Evolutionary conservation across 2,888 invertebrate genomes (phyloP).

Genomic region (Luperina testacea): DNA sequence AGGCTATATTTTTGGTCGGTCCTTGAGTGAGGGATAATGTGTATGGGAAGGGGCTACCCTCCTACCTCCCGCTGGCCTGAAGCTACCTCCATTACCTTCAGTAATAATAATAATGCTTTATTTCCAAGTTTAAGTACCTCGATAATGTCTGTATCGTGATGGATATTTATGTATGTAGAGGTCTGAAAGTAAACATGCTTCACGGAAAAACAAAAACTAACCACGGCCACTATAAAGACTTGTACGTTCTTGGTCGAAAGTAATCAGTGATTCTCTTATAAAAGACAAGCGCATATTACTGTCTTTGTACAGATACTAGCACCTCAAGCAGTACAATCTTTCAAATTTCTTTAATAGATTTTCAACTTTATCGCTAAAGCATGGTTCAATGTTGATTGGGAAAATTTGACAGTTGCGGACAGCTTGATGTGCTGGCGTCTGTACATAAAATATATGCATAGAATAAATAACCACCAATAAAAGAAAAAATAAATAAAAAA

Average conservation of each 20-base stretch:
- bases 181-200: neutral
- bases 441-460: neutral
- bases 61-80: neutral
- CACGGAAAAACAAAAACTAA: neutral
- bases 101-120: too few species aligned
- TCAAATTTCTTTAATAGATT: too few species aligned
- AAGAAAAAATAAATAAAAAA: neutral
- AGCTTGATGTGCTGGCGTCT: too few species aligned
- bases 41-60: neutral
- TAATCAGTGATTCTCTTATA: neutral
- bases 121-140: slow-evolving; percentile 5
- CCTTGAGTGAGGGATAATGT: slow-evolving; percentile 1
- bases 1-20: neutral
- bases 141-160: slow-evolving; percentile 25
- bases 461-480: neutral
- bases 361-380: too few species aligned
- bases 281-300: neutral
- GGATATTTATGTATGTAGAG: neutral
- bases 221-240: too few species aligned
- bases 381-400: too few species aligned
- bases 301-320: neutral
- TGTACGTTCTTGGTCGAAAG: neutral
- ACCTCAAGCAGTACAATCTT: too few species aligned
- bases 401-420: too few species aligned
- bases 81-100: slow-evolving; percentile 7